These are phyloP conservation scores for Chionomys nivalis DNA, from an alignment of 2,113 vertebrate species.

Conservation along the genomic window DNA sequence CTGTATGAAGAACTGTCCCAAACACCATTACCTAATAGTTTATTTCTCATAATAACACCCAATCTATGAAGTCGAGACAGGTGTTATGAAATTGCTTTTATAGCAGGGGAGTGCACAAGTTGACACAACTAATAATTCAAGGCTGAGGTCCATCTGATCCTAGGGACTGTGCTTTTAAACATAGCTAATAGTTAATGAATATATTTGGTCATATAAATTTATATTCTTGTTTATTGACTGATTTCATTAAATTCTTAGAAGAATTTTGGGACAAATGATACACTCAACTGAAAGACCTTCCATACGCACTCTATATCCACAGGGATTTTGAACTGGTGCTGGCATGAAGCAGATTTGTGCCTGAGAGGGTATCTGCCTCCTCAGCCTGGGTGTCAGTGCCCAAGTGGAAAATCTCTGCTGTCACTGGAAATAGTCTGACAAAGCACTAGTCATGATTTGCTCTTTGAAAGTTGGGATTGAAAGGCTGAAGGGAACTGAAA, in stretches of 20 bases:
- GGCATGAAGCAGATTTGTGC: neutral
- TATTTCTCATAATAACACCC: slow-evolving; percentile 3
- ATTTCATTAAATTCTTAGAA: neutral
- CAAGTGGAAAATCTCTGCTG: no score
- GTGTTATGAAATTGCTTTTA: neutral
- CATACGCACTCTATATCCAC: neutral
- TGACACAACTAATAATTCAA: neutral
- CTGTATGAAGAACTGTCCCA: neutral
- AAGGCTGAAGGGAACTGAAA: no score
- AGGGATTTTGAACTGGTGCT: neutral
- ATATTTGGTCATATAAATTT: neutral
- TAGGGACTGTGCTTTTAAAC: neutral
- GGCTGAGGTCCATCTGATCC: neutral
- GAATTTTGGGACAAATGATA: neutral
- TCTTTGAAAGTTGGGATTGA: no score
- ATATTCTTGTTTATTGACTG: neutral
- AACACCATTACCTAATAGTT: neutral
- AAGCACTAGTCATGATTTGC: no score
- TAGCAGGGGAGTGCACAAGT: neutral
- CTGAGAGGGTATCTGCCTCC: no score
- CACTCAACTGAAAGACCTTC: neutral
- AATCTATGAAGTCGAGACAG: neutral
- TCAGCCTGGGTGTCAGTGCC: no score
- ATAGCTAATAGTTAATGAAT: neutral
- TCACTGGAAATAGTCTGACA: no score